A percentile compares a stretch with the other conserved stretches of the same genome.
These are phyloP conservation scores for Pilophorus perplexus DNA, from an alignment of 2,888 invertebrate genomes.

Conservation along the genomic window DNA sequence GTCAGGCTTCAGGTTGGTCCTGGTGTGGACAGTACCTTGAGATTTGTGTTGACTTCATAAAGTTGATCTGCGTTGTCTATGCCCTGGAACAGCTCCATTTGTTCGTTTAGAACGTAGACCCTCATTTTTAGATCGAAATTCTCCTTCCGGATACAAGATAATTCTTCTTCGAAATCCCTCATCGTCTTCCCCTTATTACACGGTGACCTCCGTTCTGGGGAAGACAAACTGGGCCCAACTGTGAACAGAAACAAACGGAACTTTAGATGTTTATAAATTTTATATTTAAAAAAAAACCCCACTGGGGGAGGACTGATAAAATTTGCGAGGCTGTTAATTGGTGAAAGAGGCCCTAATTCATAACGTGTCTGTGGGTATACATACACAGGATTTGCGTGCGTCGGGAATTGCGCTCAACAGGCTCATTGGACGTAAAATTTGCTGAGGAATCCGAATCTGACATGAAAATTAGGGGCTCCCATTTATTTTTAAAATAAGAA, in stretches of 20 bases:
- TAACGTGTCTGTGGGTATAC: too few relatives aligned
- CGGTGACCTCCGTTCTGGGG: slow-evolving; percentile 39
- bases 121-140: slow-evolving; percentile 89
- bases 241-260: not conserved
- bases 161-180: slow-evolving; percentile 86
- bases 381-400: too few relatives aligned
- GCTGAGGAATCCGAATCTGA: too few relatives aligned
- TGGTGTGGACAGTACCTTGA: too few relatives aligned
- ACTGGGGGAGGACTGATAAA: not conserved
- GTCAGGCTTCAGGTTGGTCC: too few relatives aligned
- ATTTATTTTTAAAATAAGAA: too few relatives aligned
- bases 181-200: slow-evolving; percentile 68
- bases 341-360: too few relatives aligned
- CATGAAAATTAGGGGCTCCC: too few relatives aligned
- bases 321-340: too few relatives aligned
- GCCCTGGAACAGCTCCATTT: slow-evolving; percentile 50
- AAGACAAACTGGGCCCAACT: slow-evolving; percentile 38
- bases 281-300: not conserved
- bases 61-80: slow-evolving; percentile 65
- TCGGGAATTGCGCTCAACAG: too few relatives aligned
- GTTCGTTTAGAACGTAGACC: slow-evolving; percentile 87
- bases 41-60: slow-evolving; percentile 65
- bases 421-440: too few relatives aligned
- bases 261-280: not conserved
- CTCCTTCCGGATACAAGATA: slow-evolving; percentile 78